Percentiles rank a stretch among this genome's conserved stretches.
Evolutionary conservation across 92 coral and sea anemone genomes (phyloP).

Genomic region (Porites lobata): DNA sequence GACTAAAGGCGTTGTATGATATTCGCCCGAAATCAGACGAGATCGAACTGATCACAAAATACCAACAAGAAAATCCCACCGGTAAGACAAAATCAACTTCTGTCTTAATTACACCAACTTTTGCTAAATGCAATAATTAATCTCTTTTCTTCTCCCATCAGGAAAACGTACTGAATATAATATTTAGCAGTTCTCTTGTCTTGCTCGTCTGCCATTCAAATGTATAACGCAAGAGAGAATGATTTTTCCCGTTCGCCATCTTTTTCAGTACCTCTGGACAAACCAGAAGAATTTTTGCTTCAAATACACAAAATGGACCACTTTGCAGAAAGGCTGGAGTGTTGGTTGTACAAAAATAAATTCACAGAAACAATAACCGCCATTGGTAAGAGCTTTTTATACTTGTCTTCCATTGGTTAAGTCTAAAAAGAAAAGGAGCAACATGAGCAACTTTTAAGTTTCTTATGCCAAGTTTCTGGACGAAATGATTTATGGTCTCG

Average conservation of each 20-base stretch:
- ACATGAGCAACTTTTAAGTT: not conserved
- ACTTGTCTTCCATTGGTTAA: not conserved
- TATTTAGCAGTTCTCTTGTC: not conserved
- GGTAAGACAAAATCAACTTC: constrained; percentile 50
- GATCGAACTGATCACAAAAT: constrained; percentile 84
- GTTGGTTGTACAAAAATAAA: constrained; percentile 94
- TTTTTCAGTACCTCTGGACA: constrained; percentile 84
- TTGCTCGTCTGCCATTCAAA: not conserved
- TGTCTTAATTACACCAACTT: no score
- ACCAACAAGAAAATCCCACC: constrained; percentile 82
- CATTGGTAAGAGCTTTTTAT: constrained; percentile 65
- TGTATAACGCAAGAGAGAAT: no score
- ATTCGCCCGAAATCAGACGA: constrained; percentile 95
- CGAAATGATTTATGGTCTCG: no score
- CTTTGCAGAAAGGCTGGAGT: constrained; percentile 95
- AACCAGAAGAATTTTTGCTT: constrained; percentile 95
- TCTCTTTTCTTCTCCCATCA: no score
- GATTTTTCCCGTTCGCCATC: not conserved
- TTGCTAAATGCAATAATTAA: no score
- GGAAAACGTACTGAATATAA: no score
- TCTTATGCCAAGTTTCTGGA: no score
- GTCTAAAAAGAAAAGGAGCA: not conserved
- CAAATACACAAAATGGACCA: constrained; percentile 95
- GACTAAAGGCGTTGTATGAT: constrained; percentile 92
- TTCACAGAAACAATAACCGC: constrained; percentile 81